These are phyloP conservation scores for Casuarius casuarius DNA, from an alignment of 2,113 vertebrate genomes.

Conservation along the genomic window DNA sequence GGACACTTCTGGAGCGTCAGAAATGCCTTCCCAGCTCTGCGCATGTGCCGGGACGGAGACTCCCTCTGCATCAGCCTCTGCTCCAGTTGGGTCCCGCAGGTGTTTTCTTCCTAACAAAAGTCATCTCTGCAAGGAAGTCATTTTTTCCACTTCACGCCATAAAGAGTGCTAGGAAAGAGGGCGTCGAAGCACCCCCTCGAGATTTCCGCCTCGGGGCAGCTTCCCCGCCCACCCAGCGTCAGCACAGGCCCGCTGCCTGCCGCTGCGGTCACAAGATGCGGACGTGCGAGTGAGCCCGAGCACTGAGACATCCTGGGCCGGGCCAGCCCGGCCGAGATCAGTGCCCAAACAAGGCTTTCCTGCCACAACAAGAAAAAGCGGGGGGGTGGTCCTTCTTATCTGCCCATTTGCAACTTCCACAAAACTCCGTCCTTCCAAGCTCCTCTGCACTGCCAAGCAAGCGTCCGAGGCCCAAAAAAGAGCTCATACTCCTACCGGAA, in stretches of 20 bases:
- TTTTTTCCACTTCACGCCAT: accelerated
- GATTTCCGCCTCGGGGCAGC: background rate
- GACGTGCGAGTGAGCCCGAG: background rate
- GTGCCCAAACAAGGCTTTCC: background rate
- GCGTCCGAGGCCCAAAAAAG: accelerated
- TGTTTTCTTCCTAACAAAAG: background rate
- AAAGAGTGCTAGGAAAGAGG: background rate
- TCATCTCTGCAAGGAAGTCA: accelerated
- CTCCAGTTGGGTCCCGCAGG: background rate
- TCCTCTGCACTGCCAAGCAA: no score
- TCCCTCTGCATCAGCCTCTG: background rate
- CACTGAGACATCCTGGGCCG: background rate
- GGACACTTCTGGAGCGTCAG: background rate
- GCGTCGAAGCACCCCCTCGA: background rate
- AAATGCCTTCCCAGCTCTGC: background rate
- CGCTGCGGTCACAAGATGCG: accelerated
- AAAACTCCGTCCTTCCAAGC: no score
- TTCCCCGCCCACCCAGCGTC: background rate
- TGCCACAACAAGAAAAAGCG: background rate
- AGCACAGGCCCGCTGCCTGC: background rate
- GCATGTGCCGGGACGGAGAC: accelerated
- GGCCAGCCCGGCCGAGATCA: background rate
- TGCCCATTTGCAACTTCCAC: background rate
- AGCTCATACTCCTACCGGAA: background rate
- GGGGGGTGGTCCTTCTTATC: no score